Percentiles rank a stretch among this genome's conserved stretches.
Evolutionary conservation across 2,113 vertebrate species (phyloP).

Genomic region (Petroica traversi): DNA sequence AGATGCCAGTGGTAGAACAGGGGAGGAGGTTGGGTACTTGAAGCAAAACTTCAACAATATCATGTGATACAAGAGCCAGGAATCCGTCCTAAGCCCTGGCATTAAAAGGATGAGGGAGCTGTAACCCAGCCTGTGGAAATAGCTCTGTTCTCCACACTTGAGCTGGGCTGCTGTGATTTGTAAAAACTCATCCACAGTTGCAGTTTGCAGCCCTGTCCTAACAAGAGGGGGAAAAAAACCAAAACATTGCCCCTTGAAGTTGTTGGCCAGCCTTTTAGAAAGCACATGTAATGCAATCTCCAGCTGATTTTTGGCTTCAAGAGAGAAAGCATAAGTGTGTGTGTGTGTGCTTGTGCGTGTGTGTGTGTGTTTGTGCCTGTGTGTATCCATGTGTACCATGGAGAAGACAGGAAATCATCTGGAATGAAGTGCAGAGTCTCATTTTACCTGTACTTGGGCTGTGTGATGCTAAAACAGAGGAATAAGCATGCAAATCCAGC

Average conservation of each 20-base stretch:
- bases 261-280: not conserved
- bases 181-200: not conserved
- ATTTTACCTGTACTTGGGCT: not conserved
- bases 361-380: not conserved
- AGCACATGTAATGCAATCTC: not conserved
- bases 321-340: not conserved
- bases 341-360: not conserved
- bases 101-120: not conserved
- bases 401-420: not conserved
- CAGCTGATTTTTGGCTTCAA: conserved; percentile 16
- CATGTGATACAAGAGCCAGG: not conserved
- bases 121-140: not conserved
- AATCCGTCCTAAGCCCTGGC: not conserved
- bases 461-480: not conserved
- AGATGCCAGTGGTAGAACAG: conserved; percentile 30
- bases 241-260: not conserved
- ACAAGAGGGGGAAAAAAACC: not conserved
- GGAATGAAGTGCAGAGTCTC: not conserved
- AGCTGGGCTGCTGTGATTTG: not conserved
- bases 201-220: not conserved
- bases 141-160: not conserved
- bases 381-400: not conserved
- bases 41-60: not conserved
- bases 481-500: conserved; percentile 60
- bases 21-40: not conserved